Conservation (phyloP, 2,888 invertebrate species). For the Bimastos eiseni region DNA sequence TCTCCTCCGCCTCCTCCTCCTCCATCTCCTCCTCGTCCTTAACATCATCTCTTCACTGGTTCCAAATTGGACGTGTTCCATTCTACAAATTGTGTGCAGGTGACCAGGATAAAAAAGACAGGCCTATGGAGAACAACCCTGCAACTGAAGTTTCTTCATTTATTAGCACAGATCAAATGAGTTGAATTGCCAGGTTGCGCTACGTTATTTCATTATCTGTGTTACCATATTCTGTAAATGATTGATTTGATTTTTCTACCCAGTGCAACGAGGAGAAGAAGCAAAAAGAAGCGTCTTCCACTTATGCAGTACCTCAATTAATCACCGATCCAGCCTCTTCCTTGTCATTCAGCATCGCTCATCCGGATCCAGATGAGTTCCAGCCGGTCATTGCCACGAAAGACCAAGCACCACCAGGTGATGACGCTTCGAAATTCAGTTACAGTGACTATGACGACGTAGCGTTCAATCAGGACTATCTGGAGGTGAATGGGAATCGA, state of each 20-base stretch:
- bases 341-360: not conserved
- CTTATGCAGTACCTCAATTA: constrained; percentile 28
- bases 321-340: not conserved
- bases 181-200: too few relatives aligned
- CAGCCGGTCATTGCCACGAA: not conserved
- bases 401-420: constrained; percentile 28
- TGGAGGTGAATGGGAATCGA: constrained; percentile 56
- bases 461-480: constrained; percentile 51
- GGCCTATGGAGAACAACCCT: too few relatives aligned
- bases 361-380: not conserved
- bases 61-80: too few relatives aligned
- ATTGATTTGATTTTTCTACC: not conserved
- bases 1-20: too few relatives aligned
- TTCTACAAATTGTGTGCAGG: too few relatives aligned
- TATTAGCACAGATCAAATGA: too few relatives aligned
- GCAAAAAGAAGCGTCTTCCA: not conserved
- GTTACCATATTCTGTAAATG: not conserved
- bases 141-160: too few relatives aligned
- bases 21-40: too few relatives aligned
- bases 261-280: not conserved
- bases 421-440: constrained; percentile 27
- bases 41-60: too few relatives aligned
- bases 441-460: constrained; percentile 24
- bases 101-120: too few relatives aligned
- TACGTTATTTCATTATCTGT: too few relatives aligned